Conservation (phyloP, 2,888 invertebrate species). For the Drosophila nr. fundita region DNA sequence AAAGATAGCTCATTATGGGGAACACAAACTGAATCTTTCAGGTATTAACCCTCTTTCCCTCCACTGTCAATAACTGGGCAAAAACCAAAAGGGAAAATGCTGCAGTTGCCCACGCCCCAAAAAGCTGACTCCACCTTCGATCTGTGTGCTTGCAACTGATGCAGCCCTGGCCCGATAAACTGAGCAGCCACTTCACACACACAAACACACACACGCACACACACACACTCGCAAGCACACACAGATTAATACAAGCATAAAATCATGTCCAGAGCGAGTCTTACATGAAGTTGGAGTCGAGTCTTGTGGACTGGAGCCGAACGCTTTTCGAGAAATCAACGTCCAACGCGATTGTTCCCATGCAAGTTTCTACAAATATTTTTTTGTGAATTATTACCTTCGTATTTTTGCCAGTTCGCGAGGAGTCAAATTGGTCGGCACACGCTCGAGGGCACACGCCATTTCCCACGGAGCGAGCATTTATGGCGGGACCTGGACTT, state of each 20-base stretch:
- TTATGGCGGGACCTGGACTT: slow-evolving; percentile 65
- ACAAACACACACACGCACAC: slow-evolving; percentile 28
- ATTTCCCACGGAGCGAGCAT: slow-evolving; percentile 86
- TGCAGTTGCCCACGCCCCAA: slow-evolving; percentile 68
- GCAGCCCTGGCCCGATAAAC: slow-evolving; percentile 72
- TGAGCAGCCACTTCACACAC: slow-evolving; percentile 54
- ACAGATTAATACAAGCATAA: slow-evolving; percentile 4
- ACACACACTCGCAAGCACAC: neutral
- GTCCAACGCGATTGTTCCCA: slow-evolving; percentile 84
- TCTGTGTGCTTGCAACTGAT: slow-evolving; percentile 36
- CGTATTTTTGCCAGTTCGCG: slow-evolving; percentile 85
- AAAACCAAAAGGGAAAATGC: slow-evolving; percentile 38
- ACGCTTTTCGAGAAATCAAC: slow-evolving; percentile 81
- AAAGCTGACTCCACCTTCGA: slow-evolving; percentile 70
- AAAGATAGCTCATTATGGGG: neutral
- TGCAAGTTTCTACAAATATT: slow-evolving; percentile 84
- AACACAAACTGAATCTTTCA: neutral
- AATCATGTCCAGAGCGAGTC: slow-evolving; percentile 52
- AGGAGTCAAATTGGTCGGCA: slow-evolving; percentile 86
- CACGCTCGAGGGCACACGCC: slow-evolving; percentile 88
- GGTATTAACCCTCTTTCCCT: neutral
- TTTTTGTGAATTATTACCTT: slow-evolving; percentile 85
- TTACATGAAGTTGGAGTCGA: slow-evolving; percentile 53
- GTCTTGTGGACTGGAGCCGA: slow-evolving; percentile 59
- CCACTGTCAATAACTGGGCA: slow-evolving; percentile 17